A percentile compares a stretch with the other conserved stretches of the same genome.
Evolutionary conservation across 2,888 invertebrate species (phyloP).

Genomic region (Ecliptopera silaceata): DNA sequence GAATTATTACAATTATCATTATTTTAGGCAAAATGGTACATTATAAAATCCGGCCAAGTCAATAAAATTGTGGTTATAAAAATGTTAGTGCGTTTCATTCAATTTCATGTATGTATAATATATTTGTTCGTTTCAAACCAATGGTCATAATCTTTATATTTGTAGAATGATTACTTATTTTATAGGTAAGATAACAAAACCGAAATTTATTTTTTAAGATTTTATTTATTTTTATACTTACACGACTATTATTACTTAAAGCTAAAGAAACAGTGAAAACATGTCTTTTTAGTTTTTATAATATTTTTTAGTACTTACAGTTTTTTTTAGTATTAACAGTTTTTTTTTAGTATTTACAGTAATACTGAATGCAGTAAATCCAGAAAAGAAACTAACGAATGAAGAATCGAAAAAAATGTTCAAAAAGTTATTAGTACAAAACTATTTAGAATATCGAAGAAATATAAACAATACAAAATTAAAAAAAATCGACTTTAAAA

Average conservation of each 20-base stretch:
- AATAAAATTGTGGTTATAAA: background rate
- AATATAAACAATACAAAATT: background rate
- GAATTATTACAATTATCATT: background rate
- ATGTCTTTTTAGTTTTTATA: too few species aligned
- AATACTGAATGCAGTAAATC: background rate
- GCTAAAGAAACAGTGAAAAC: too few species aligned
- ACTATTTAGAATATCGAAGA: background rate
- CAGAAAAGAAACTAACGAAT: background rate
- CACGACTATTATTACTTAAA: too few species aligned
- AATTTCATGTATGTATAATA: background rate
- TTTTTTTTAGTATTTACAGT: constrained; percentile 2
- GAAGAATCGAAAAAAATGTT: constrained; percentile 8
- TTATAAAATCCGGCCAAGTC: too few species aligned
- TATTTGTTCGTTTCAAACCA: background rate
- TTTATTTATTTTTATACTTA: background rate
- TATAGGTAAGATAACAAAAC: background rate
- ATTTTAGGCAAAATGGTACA: background rate
- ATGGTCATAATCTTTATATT: background rate
- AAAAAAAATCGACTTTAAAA: background rate
- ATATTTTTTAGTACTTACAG: too few species aligned
- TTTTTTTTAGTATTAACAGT: background rate
- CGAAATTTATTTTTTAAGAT: too few species aligned
- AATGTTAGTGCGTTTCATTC: background rate
- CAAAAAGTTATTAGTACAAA: constrained; percentile 4
- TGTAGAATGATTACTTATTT: background rate